These are phyloP conservation scores for Gorsachius magnificus DNA, from an alignment of 2,797 vertebrate species.

Conservation along the genomic window DNA sequence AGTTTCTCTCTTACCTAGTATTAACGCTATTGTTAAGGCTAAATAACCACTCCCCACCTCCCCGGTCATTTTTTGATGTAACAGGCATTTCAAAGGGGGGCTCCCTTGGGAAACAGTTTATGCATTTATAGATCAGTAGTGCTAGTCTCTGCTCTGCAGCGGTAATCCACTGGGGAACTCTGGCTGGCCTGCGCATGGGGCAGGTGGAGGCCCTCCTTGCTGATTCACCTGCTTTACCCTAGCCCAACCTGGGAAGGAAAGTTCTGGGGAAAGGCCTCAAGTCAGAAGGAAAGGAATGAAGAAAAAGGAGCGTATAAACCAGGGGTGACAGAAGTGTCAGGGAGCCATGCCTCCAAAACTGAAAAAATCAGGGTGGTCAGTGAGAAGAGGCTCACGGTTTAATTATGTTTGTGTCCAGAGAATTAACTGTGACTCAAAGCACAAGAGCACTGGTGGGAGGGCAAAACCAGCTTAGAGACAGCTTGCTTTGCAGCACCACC, in stretches of 20 bases:
- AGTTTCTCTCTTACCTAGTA: neutral
- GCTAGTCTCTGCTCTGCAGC: neutral
- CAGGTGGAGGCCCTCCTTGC: neutral
- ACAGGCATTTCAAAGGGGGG: neutral
- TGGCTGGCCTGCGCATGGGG: neutral
- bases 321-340: neutral
- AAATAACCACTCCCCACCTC: neutral
- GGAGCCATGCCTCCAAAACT: neutral
- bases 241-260: neutral
- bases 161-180: neutral
- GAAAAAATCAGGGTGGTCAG: neutral
- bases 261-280: neutral
- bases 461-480: neutral
- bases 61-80: neutral
- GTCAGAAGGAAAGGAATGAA: neutral
- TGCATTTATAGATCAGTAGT: neutral
- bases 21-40: neutral
- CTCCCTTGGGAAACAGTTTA: neutral
- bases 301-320: fast-evolving
- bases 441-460: neutral
- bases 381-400: neutral
- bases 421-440: neutral
- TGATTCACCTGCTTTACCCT: neutral
- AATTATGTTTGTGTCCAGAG: neutral
- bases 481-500: neutral